Evolutionary conservation across 2,888 invertebrate species (phyloP), one percentile per base, ranked within the genome.

Genomic region (Zele albiditarsus): DNA sequence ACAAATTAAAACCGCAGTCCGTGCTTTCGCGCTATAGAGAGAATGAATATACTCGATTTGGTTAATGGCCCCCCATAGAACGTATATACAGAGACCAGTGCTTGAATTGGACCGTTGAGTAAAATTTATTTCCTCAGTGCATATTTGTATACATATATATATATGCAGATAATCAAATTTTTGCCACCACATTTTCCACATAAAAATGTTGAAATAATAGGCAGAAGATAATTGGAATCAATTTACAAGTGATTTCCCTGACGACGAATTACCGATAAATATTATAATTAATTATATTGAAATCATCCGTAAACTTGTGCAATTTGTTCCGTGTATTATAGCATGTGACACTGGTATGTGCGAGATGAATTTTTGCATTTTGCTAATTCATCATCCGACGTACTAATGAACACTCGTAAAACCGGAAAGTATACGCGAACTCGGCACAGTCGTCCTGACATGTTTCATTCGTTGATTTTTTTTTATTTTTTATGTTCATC

Each of bases 1-100:
- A 74, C 74, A 70, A 74, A 74, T 74, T 74, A 71, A 74, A 74
- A 71, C 74, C 74, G 42, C 74, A 74, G 53, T 70, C 74, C 70
- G 74, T 74, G 74, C 74, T 74, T 46, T 53, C 33, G 65, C 65
- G 58, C 53, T 33, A 46, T 42, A 60, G 31, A 46, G 68, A 70
- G 42, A 70, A 74, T 69, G 68, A 74, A 74, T 74, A 74, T 63
- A 65, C 33, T 42, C 63, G 70, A 71, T 74, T 65, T 70, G 16
- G 70, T 65, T 74, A 74, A 74, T 74, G 74, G 70, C 33, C n/a
- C 33, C 31, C 28, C 28, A 46, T 46, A 14, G 10, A 53, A 23
- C 33, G n/a, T 69, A 33, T 31, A 20, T 31, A 20, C 3, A 38
- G 10, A 65, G 23, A 20, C 57, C n/a, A 3, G 28, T 28, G 57